Base-by-base conservation (phyloP, 2,113 vertebrate species). In the Suricata suricatta region DNA sequence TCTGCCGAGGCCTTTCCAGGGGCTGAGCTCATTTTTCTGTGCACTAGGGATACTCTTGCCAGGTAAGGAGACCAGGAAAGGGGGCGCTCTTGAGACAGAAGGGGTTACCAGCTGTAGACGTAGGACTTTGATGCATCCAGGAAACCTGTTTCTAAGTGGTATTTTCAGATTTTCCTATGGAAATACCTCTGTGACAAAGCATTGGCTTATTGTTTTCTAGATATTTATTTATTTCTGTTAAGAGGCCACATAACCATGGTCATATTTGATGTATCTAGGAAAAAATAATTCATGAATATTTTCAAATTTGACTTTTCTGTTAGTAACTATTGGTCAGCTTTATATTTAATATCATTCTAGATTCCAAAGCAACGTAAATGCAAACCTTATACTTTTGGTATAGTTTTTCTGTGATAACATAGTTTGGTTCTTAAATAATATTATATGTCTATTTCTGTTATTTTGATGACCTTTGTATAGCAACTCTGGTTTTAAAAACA, bases 261-360 rank as follows among this genome's bases (percentile, higher is more conserved):
- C 4, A 21, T 68, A 8, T 88, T 91, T 76, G 60, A 71, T 25
- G 10, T 76, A n/a, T 66, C 31, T 47, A 72, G 17, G 82, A 47
- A 63, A 80, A 79, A 74, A 76, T 66, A 82, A 91, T 88, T 85
- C 50, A 52, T 68, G 21, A 82, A 33, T 95, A 80, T 63, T 95
- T 88, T 87, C 29, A 95, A 68, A 81, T 27, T 81, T 88, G 35
- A 79, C 57, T 94, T 93, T 88, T 92, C 54, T 94, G 88, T 44
- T 79, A 57, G 76, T 6, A 71, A 79, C 74, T 81, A 38, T 88
- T 33, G 33, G 9, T 72, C 27, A 89, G n/a, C 25, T 89, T 89
- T 89, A 85, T 31, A 63, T 69, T 86, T 81, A 69, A 87, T 76
- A 64, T 52, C 74, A 12, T 71, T 94, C 54, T 90, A 81, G n/a